Evolutionary conservation across 2,113 vertebrate species (phyloP).

Genomic region (Stigmatopora argus): DNA sequence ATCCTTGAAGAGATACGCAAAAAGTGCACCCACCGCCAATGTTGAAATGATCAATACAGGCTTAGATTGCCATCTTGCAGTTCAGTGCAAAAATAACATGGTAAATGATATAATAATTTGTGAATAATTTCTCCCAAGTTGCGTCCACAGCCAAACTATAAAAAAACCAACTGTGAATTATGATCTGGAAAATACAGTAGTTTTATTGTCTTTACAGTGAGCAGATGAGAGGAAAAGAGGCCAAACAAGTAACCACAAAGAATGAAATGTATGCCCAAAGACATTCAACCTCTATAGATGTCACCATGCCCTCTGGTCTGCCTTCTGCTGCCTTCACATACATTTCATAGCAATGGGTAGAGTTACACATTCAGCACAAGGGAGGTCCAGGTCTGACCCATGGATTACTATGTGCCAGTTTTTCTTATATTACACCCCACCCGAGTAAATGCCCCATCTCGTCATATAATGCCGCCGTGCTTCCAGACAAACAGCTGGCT

Average conservation of each 20-base stretch:
- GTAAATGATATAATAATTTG: too few relatives aligned
- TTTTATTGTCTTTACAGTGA: neutral
- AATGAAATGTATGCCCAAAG: constrained; percentile 43
- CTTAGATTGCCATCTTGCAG: too few relatives aligned
- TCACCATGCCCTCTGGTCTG: constrained; percentile 17
- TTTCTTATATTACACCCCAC: constrained; percentile 16
- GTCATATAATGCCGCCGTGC: constrained; percentile 35
- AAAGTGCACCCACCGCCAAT: too few relatives aligned
- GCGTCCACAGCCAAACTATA: too few relatives aligned
- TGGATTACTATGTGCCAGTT: constrained; percentile 23
- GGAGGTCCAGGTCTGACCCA: constrained; percentile 21
- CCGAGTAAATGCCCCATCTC: constrained; percentile 29
- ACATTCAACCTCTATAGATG: constrained; percentile 30
- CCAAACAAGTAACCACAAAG: constrained; percentile 44
- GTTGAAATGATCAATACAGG: too few relatives aligned
- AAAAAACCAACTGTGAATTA: too few relatives aligned
- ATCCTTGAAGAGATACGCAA: too few relatives aligned
- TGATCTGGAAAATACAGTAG: too few relatives aligned
- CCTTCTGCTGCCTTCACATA: constrained; percentile 36
- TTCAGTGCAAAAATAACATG: too few relatives aligned
- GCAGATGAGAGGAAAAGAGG: constrained; percentile 10
- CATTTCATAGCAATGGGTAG: constrained; percentile 42
- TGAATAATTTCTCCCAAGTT: too few relatives aligned
- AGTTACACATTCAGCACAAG: constrained; percentile 45
- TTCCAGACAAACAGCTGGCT: constrained; percentile 28